Evolutionary conservation across 2,888 invertebrate species (phyloP).

Genomic region (Caenorhabditis drosophilae): DNA sequence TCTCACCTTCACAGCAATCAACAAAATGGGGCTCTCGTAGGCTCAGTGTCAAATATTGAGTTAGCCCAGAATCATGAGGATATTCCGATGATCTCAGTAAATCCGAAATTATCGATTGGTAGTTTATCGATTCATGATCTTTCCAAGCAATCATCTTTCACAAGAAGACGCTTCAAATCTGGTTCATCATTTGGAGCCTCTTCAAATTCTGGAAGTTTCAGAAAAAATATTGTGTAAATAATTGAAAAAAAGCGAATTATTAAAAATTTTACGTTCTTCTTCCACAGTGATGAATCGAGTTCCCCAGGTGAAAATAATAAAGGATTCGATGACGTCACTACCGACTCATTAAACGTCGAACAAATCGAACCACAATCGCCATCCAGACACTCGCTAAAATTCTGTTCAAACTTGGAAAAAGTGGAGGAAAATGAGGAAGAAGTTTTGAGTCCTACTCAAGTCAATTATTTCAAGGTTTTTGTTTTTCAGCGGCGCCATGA

Average conservation of each 20-base stretch:
- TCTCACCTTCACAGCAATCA: too few species aligned
- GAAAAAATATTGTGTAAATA: not conserved
- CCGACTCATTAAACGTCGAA: slow-evolving; percentile 11
- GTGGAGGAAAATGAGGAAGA: slow-evolving; percentile 32
- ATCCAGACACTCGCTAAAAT: slow-evolving; percentile 6
- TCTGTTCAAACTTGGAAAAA: slow-evolving; percentile 20
- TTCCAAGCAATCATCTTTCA: slow-evolving; percentile 4
- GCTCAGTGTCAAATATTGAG: slow-evolving; percentile 34
- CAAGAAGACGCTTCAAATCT: slow-evolving; percentile 17
- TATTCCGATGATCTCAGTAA: slow-evolving; percentile 32
- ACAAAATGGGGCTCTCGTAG: slow-evolving; percentile 22
- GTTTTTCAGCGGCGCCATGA: too few species aligned
- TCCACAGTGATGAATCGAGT: not conserved
- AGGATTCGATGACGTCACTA: slow-evolving; percentile 7
- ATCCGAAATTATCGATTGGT: slow-evolving; percentile 19
- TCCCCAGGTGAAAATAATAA: not conserved
- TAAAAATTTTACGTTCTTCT: not conserved
- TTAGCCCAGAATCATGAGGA: slow-evolving; percentile 27
- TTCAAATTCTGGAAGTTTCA: slow-evolving; percentile 19
- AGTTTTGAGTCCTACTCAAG: too few species aligned
- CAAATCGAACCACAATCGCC: slow-evolving; percentile 8
- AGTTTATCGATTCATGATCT: slow-evolving; percentile 3
- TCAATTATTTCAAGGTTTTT: too few species aligned
- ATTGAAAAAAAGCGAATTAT: not conserved
- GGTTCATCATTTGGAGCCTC: not conserved